Evolutionary conservation across 1,140 invertebrate genomes (phyloP).

Genomic region (Heliothis subflexa): DNA sequence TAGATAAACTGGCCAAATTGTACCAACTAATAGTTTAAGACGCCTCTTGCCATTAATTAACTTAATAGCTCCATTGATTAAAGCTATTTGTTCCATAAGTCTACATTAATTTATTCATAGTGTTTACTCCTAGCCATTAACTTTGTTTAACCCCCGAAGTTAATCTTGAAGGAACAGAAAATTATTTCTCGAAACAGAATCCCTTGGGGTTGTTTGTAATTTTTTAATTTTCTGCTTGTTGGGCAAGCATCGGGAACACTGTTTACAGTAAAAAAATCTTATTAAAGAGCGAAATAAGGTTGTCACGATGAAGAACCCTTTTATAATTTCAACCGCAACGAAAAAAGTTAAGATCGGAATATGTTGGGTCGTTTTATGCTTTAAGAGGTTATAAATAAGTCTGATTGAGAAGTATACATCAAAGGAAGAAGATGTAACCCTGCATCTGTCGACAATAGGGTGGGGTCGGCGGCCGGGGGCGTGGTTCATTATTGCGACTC

Average conservation of each 20-base stretch:
- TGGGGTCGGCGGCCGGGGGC: constrained; percentile 50
- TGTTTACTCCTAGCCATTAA: constrained; percentile 54
- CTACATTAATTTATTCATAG: constrained; percentile 59
- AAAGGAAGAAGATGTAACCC: constrained; percentile 59
- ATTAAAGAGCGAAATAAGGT: constrained; percentile 66
- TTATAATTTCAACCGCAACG: constrained; percentile 32
- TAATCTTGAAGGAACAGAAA: constrained; percentile 57
- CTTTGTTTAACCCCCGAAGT: constrained; percentile 58
- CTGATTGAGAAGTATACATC: constrained; percentile 63
- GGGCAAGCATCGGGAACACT: constrained; percentile 69
- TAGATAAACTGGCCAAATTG: constrained; percentile 15
- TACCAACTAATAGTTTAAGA: constrained; percentile 8
- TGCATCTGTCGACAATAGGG: constrained; percentile 58
- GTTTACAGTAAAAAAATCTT: constrained; percentile 69
- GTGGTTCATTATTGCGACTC: constrained; percentile 67
- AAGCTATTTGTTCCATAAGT: constrained; percentile 41
- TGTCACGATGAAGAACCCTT: constrained; percentile 58
- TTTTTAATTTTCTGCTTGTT: constrained; percentile 78
- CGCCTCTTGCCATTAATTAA: constrained; percentile 3
- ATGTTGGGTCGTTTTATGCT: constrained; percentile 28
- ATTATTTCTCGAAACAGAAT: constrained; percentile 65
- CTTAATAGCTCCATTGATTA: constrained; percentile 19
- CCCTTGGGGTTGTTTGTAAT: constrained; percentile 65
- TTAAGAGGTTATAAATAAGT: constrained; percentile 48
- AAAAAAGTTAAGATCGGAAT: constrained; percentile 20